Percentiles rank a stretch among this genome's conserved stretches.
These are phyloP conservation scores for Galerucella nymphaeae DNA, from an alignment of 2,888 invertebrate genomes.

Conservation along the genomic window DNA sequence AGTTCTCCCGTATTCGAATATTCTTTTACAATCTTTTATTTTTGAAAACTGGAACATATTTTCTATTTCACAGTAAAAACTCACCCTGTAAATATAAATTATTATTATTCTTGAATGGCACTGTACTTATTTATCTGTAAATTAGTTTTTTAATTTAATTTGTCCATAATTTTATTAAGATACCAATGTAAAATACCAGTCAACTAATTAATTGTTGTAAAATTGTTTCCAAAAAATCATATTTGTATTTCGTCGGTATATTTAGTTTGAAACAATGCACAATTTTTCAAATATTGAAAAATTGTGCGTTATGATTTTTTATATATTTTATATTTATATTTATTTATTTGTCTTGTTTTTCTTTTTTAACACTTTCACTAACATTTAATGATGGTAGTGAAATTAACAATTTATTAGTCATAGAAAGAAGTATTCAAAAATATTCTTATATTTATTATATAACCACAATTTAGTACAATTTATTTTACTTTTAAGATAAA, in stretches of 20 bases:
- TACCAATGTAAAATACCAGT: conserved; percentile 55
- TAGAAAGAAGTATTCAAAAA: conserved; percentile 49
- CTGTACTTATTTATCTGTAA: conserved; percentile 58
- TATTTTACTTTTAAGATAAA: conserved; percentile 45
- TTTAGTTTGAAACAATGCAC: conserved; percentile 36
- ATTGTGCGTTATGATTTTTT: conserved; percentile 43
- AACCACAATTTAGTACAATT: conserved; percentile 55
- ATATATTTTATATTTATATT: conserved; percentile 54
- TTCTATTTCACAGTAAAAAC: too few species aligned
- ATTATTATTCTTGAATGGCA: conserved; percentile 51
- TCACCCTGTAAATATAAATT: too few species aligned
- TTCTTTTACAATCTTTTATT: too few species aligned
- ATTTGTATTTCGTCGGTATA: conserved; percentile 43
- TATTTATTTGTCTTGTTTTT: conserved; percentile 52
- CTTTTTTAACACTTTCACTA: conserved; percentile 50
- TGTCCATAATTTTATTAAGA: conserved; percentile 47
- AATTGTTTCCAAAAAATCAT: conserved; percentile 48
- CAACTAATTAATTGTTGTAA: conserved; percentile 55
- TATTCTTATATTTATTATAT: conserved; percentile 52
- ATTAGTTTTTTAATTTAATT: conserved; percentile 50
- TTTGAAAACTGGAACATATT: too few species aligned
- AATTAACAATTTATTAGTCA: conserved; percentile 53
- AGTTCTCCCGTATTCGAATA: too few species aligned
- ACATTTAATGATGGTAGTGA: conserved; percentile 51
- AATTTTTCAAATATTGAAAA: conserved; percentile 27